A percentile compares a stretch with the other conserved stretches of the same genome.
Evolutionary conservation across 1,140 invertebrate genomes (phyloP).

Genomic region (Trichomalopsis sarcophagae): DNA sequence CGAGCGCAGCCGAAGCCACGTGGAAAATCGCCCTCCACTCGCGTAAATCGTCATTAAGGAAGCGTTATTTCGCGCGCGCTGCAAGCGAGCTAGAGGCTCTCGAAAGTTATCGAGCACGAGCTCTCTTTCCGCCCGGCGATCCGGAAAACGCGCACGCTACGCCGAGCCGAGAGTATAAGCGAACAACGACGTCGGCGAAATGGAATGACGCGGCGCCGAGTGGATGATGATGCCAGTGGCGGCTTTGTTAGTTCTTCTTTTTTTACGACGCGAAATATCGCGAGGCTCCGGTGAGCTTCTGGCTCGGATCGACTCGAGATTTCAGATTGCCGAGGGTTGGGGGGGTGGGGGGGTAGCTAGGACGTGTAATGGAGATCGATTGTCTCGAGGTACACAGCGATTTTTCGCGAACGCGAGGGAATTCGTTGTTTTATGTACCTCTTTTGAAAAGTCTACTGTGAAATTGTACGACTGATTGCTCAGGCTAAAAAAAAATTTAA

Average conservation of each 20-base stretch:
- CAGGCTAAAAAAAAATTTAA: no score
- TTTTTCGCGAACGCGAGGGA: no score
- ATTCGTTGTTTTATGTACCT: no score
- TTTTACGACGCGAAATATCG: background rate
- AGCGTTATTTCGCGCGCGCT: slow-evolving; percentile 11
- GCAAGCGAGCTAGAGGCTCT: background rate
- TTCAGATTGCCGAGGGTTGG: background rate
- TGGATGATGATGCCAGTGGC: background rate
- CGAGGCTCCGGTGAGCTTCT: background rate
- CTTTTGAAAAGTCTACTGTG: no score
- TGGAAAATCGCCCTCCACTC: no score
- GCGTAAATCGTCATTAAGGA: slow-evolving; percentile 24
- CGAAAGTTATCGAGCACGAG: slow-evolving; percentile 28
- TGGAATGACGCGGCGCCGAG: background rate
- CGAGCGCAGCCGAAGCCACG: no score
- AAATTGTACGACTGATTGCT: no score
- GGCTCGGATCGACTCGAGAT: background rate
- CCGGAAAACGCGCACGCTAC: background rate
- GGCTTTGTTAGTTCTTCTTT: background rate
- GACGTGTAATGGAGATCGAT: no score
- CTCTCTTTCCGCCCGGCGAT: background rate
- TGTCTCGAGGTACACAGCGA: no score
- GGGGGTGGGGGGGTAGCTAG: no score
- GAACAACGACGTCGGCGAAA: background rate
- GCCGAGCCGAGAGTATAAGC: background rate